Percentiles rank a stretch among this genome's conserved stretches.
These are phyloP conservation scores for Formica selysi DNA, from an alignment of 1,140 invertebrate species.

Conservation along the genomic window DNA sequence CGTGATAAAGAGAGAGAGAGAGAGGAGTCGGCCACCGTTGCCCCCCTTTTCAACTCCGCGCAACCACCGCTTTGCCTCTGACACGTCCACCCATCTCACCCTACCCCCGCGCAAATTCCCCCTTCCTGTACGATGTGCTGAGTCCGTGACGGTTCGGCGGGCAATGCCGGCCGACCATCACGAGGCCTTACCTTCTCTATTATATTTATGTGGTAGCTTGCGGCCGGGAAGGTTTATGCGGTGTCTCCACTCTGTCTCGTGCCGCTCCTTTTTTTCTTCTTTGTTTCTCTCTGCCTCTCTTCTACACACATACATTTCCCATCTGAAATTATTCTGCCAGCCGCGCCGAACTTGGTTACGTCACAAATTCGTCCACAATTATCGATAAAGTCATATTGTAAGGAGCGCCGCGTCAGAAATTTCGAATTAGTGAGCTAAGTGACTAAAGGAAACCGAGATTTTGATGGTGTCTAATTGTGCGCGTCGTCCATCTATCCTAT, in stretches of 20 bases:
- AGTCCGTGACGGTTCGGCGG: conserved; percentile 84
- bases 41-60: conserved; percentile 61
- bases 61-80: conserved; percentile 69
- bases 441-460: background rate
- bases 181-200: conserved; percentile 84
- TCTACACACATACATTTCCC: background rate
- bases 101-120: conserved; percentile 77
- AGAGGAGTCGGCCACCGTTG: conserved; percentile 65
- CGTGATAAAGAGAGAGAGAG: conserved; percentile 61
- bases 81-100: conserved; percentile 74
- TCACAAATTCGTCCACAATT: conserved; percentile 17
- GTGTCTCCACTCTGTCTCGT: conserved; percentile 75
- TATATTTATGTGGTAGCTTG: conserved; percentile 86
- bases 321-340: background rate
- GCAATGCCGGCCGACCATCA: conserved; percentile 85
- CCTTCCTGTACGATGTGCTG: conserved; percentile 74
- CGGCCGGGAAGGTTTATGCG: conserved; percentile 83
- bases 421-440: conserved; percentile 26
- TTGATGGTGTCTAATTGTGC: conserved; percentile 48
- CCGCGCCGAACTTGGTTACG: background rate
- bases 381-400: background rate
- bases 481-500: conserved; percentile 37
- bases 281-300: background rate
- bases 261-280: conserved; percentile 63
- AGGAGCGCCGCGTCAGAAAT: too few species aligned